phyloP scores from a whole-genome alignment of 1,140 invertebrate species.

The Bombus soroeensis region DNA sequence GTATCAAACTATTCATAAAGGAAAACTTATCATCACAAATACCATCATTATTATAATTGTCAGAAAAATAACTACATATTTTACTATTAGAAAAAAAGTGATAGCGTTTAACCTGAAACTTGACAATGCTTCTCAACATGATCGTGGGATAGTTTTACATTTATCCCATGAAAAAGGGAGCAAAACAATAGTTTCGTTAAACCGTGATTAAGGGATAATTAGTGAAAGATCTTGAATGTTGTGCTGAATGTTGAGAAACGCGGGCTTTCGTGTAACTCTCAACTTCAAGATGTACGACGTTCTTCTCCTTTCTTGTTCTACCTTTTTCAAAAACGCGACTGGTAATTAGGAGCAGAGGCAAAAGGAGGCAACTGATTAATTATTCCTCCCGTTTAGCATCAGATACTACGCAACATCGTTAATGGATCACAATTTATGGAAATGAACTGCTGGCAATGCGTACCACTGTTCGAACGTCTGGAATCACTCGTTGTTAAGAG shows the following conservation, averaged over 20 bases:
- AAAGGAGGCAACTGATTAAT: conserved; percentile 22
- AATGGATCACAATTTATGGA: conserved; percentile 23
- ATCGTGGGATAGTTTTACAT: conserved; percentile 20
- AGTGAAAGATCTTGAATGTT: background rate
- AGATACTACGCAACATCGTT: conserved; percentile 20
- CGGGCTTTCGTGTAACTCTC: background rate
- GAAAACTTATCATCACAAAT: too few relatives aligned
- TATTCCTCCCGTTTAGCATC: conserved; percentile 18
- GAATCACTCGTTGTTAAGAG: background rate
- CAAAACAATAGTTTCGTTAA: background rate
- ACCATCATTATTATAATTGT: too few relatives aligned
- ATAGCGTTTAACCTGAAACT: background rate
- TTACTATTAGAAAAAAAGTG: background rate
- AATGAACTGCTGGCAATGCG: conserved; percentile 3
- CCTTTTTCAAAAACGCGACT: background rate
- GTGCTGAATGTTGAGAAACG: background rate
- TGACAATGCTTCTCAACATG: background rate
- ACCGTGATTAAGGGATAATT: background rate
- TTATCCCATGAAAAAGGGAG: background rate
- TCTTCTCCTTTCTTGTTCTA: background rate
- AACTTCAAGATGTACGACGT: background rate
- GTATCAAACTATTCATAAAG: too few relatives aligned
- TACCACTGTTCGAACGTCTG: background rate
- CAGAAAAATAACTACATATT: background rate
- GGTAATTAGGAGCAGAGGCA: background rate